These are phyloP conservation scores for Malurus leucopterus DNA, from an alignment of 2,797 vertebrate genomes.

Conservation along the genomic window DNA sequence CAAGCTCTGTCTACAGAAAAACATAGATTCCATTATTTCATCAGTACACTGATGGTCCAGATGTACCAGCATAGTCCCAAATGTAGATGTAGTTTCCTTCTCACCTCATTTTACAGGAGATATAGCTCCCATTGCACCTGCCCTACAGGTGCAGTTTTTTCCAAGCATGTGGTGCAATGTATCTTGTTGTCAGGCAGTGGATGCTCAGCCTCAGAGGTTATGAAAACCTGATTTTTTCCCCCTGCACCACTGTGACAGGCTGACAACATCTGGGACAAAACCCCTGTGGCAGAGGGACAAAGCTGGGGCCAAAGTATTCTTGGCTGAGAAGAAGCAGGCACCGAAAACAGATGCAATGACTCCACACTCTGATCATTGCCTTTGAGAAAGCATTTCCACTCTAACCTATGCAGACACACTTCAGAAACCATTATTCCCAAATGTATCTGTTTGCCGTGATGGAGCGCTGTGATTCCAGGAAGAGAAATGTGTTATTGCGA, in stretches of 20 bases:
- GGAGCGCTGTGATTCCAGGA: background rate
- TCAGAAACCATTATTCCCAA: background rate
- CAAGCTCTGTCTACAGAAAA: background rate
- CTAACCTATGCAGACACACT: background rate
- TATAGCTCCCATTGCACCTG: background rate
- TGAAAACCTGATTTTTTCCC: background rate
- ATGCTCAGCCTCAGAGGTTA: background rate
- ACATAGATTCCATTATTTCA: background rate
- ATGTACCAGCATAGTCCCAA: background rate
- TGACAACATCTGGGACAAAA: conserved; percentile 10
- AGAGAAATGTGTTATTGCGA: background rate
- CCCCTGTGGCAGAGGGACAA: background rate
- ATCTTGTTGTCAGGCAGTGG: background rate
- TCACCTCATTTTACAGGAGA: background rate
- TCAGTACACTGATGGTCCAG: background rate
- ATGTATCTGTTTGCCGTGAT: background rate
- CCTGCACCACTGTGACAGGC: background rate
- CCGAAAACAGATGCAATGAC: background rate
- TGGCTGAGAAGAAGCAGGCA: background rate
- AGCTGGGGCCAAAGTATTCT: background rate
- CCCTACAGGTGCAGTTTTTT: background rate
- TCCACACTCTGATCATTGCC: background rate
- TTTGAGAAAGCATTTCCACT: background rate
- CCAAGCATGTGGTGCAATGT: background rate
- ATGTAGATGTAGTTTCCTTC: background rate